Percentiles rank a stretch among this genome's conserved stretches.
These are phyloP conservation scores for Heteromurus nitidus DNA, from an alignment of 2,888 invertebrate species.

Conservation along the genomic window DNA sequence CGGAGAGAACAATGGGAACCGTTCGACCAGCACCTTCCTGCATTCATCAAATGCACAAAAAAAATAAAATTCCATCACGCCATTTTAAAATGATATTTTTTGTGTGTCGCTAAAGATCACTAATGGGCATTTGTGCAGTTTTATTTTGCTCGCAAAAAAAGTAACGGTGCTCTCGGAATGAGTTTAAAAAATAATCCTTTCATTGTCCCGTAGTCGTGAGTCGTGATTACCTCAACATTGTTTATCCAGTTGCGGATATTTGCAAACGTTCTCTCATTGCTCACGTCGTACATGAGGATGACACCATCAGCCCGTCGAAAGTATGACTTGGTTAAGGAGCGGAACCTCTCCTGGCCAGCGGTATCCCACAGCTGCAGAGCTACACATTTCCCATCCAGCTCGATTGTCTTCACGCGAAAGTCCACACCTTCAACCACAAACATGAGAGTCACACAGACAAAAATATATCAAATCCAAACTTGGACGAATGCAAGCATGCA, in stretches of 20 bases:
- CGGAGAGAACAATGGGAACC: conserved; percentile 79
- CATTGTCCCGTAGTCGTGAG: background rate
- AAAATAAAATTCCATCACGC: background rate
- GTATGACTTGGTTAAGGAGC: conserved; percentile 80
- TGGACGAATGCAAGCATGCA: background rate
- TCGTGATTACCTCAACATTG: conserved; percentile 77
- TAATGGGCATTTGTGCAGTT: too few relatives aligned
- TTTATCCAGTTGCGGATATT: conserved; percentile 80
- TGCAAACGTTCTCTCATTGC: conserved; percentile 79
- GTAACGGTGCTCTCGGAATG: conserved; percentile 20
- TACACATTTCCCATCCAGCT: conserved; percentile 77
- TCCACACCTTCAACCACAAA: conserved; percentile 77
- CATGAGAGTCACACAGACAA: background rate
- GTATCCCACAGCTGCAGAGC: conserved; percentile 80
- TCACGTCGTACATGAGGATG: conserved; percentile 79
- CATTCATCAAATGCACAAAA: conserved; percentile 40
- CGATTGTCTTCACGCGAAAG: conserved; percentile 79
- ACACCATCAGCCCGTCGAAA: conserved; percentile 81
- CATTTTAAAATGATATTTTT: conserved; percentile 2
- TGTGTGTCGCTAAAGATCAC: too few relatives aligned
- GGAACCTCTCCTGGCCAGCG: conserved; percentile 79
- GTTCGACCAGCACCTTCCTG: conserved; percentile 78
- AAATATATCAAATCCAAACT: background rate
- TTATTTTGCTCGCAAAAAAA: too few relatives aligned
- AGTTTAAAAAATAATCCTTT: conserved; percentile 35